Evolutionary conservation across 2,113 vertebrate genomes (phyloP).

Genomic region (Cariama cristata): DNA sequence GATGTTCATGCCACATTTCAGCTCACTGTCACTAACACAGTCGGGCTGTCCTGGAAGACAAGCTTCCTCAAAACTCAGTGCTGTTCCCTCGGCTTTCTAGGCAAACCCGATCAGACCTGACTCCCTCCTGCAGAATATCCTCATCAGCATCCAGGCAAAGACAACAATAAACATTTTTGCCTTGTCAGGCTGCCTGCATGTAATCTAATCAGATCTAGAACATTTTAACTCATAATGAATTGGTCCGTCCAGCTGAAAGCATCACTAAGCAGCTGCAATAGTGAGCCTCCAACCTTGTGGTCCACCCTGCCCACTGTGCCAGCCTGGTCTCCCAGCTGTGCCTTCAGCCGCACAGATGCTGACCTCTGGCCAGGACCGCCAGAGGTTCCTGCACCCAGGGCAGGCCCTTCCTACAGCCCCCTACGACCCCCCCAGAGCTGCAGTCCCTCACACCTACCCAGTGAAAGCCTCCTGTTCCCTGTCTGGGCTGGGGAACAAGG

Average conservation of each 20-base stretch:
- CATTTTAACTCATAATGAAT: background rate
- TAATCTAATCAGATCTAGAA: background rate
- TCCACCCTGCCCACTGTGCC: background rate
- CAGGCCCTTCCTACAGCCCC: background rate
- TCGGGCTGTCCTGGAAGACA: background rate
- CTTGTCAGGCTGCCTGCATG: background rate
- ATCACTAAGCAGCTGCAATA: background rate
- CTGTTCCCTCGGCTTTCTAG: background rate
- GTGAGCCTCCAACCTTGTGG: background rate
- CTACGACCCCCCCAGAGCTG: background rate
- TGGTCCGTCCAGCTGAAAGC: background rate
- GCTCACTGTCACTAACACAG: background rate
- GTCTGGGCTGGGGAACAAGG: background rate
- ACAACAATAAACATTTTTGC: background rate
- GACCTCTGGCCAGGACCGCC: fast-evolving
- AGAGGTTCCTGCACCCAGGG: background rate
- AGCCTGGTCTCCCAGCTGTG: background rate
- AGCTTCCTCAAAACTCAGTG: background rate
- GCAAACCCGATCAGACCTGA: background rate
- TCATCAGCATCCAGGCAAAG: background rate
- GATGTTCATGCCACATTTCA: background rate
- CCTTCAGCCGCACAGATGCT: background rate
- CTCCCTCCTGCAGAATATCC: background rate
- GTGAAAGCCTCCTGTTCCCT: background rate
- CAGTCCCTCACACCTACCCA: background rate